Evolutionary conservation across 2,797 vertebrate genomes (phyloP).

Genomic region (Capromys pilorides): DNA sequence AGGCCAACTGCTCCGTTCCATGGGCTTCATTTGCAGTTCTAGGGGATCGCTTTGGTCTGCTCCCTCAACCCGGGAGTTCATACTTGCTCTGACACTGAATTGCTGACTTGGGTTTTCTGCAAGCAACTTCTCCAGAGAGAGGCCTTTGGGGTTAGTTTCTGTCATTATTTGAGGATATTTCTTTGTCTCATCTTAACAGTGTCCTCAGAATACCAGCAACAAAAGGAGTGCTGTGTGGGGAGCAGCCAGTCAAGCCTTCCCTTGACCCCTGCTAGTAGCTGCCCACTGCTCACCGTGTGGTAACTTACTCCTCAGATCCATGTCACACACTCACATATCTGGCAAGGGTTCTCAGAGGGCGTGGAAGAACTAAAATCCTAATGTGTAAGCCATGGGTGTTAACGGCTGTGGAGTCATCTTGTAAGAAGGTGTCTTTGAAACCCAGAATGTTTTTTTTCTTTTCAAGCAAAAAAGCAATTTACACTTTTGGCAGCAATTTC

Average conservation of each 20-base stretch:
- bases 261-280: constrained; percentile 67
- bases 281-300: constrained; percentile 62
- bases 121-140: neutral
- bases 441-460: constrained; percentile 62
- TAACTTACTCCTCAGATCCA: constrained; percentile 20
- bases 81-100: neutral
- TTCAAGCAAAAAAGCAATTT: constrained; percentile 65
- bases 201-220: constrained; percentile 5
- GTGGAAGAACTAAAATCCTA: neutral
- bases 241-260: neutral
- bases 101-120: constrained; percentile 20
- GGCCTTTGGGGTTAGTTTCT: neutral
- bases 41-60: neutral
- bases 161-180: neutral
- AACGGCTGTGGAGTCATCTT: constrained; percentile 64
- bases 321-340: neutral
- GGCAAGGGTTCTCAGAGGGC: neutral
- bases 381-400: constrained; percentile 55
- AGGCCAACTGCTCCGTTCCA: neutral
- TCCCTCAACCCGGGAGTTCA: neutral
- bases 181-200: constrained; percentile 7
- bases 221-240: neutral
- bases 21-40: neutral
- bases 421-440: constrained; percentile 73
- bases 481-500: constrained; percentile 72